A percentile compares a stretch with the other conserved stretches of the same genome.
These are phyloP conservation scores for Sarcophaga subvicina DNA, from an alignment of 2,888 invertebrate genomes.

Conservation along the genomic window DNA sequence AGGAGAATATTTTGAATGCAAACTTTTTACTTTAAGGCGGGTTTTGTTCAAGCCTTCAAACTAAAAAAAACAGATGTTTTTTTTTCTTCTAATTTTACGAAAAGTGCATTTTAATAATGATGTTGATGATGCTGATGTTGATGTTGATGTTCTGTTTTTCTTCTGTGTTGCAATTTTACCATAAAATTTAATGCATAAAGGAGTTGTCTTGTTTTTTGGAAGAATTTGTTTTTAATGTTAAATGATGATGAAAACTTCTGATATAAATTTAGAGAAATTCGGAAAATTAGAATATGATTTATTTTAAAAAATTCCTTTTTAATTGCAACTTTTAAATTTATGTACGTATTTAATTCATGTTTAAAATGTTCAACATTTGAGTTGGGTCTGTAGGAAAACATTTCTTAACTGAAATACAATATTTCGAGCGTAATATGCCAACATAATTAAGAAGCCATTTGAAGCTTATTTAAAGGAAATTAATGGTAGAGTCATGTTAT, in stretches of 20 bases:
- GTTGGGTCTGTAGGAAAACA: neutral
- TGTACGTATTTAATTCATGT: neutral
- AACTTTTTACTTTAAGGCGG: conserved; percentile 20
- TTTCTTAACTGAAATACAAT: neutral
- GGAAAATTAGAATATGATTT: neutral
- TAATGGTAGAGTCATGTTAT: neutral
- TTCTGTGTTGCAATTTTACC: neutral
- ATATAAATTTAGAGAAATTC: neutral
- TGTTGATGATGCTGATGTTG: neutral
- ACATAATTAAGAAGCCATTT: conserved; percentile 8
- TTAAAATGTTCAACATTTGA: neutral
- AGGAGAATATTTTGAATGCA: neutral
- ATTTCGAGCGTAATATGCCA: neutral
- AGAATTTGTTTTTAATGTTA: neutral
- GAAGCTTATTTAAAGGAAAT: conserved; percentile 2
- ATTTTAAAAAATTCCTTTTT: neutral
- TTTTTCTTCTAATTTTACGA: neutral
- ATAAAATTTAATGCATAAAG: neutral
- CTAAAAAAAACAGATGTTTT: neutral
- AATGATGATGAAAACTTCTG: conserved; percentile 1
- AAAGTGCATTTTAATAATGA: conserved; percentile 28
- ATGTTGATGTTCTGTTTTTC: neutral
- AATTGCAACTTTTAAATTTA: neutral
- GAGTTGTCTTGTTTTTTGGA: neutral
- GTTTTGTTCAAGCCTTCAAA: neutral